These are phyloP conservation scores for Lemur catta DNA, from an alignment of 2,797 vertebrate species.

Conservation along the genomic window DNA sequence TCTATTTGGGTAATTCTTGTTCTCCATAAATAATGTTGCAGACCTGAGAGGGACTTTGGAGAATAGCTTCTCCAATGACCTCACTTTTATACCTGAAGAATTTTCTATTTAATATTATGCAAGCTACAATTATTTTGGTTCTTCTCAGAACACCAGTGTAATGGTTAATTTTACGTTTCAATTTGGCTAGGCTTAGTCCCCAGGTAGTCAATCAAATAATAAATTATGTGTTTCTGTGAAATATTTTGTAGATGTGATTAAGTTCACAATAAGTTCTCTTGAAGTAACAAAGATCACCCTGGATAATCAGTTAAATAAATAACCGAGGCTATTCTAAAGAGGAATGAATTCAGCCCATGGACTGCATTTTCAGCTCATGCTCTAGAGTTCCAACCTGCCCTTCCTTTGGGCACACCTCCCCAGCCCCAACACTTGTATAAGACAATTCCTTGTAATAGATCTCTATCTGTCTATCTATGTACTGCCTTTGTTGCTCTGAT, in stretches of 20 bases:
- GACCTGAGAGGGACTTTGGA: background rate
- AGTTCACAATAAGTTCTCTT: background rate
- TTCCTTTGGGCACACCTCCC: background rate
- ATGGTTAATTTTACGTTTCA: background rate
- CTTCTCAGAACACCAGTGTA: background rate
- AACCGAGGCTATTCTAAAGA: background rate
- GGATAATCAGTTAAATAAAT: background rate
- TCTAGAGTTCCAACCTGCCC: too few species aligned
- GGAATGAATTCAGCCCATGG: background rate
- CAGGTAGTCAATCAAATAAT: background rate
- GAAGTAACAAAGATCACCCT: background rate
- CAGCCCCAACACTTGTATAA: background rate
- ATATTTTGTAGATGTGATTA: background rate
- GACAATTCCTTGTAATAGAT: background rate
- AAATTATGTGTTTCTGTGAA: background rate
- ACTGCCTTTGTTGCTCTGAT: background rate
- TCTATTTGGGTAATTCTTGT: background rate
- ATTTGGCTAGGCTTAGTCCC: background rate
- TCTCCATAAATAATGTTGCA: background rate
- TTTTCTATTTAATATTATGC: background rate
- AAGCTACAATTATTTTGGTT: background rate
- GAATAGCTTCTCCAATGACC: background rate
- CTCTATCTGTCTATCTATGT: too few species aligned
- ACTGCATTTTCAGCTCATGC: fast-evolving
- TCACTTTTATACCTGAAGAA: background rate